Evolutionary conservation across 2,888 invertebrate species (phyloP), one percentile per base, ranked within the genome.

Genomic region (Maniola hyperantus): DNA sequence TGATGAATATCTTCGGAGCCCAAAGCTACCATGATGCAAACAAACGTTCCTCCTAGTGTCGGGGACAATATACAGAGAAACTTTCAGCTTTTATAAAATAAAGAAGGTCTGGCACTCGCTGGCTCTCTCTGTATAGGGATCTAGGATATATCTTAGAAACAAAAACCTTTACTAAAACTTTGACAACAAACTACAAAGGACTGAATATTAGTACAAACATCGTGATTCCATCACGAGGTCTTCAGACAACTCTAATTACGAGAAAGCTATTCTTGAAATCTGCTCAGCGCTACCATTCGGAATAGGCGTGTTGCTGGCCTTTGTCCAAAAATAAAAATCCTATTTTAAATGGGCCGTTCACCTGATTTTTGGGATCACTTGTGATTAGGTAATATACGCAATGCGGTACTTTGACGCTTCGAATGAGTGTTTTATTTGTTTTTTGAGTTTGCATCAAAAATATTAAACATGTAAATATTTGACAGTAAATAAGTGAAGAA

Each of bases 311-410:
- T 55, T 58, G 50, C 58, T 69, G 69, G 71, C 64, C 50, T 64
- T 34, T 60, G 50, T 67, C 65, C 64, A 64, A 65, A 13, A 63
- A 57, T 58, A 65, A 66, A 69, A 66, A 55, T 63, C 53, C 54
- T 54, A 64, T 64, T 69, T 66, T 60, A 69, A 66, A 63, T 64
- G 58, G 63, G 63, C 60, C 68, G 54, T 59, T 69, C 42, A 66
- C 55, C 66, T 55, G 54, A 5, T 36, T 61, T 54, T 64, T 39
- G 8, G 36, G 11, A 33, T 20, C 10, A 36, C 46, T 18, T 2
- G 26, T 54, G 26, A 33, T 5, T 33, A n/a, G n/a, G n/a, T n/a
- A 66, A 59, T 36, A n/a, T 33, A 59, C 8, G 59, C 44, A 59
- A 44, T 59, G 46, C 33, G 46, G 46, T 13, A 39, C 39, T 39